These are phyloP conservation scores for Enteromius treurensis DNA, from an alignment of 2,797 vertebrate species.

Conservation along the genomic window DNA sequence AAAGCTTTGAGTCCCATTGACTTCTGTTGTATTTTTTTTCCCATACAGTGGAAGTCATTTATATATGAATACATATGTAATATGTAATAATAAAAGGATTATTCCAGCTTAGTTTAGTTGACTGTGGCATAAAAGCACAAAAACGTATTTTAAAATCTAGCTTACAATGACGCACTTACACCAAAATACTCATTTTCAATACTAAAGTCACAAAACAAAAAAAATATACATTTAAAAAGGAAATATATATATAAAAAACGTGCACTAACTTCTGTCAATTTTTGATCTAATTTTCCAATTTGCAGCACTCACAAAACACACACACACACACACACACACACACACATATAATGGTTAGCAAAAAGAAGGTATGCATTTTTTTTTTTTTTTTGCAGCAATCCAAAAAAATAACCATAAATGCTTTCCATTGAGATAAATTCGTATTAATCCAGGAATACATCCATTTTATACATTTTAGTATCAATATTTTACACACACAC, in stretches of 20 bases:
- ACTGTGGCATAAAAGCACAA: not conserved
- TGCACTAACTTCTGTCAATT: not conserved
- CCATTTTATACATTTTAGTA: not conserved
- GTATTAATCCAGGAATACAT: not conserved
- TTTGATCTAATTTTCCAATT: not conserved
- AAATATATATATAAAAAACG: not conserved
- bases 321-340: too few species aligned
- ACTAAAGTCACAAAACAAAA: not conserved
- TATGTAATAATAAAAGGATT: not conserved
- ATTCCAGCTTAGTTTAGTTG: not conserved
- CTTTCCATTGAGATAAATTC: not conserved
- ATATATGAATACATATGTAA: too few species aligned
- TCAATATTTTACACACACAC: not conserved
- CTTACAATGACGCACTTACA: not conserved
- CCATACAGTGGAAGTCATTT: not conserved
- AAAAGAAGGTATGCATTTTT: too few species aligned
- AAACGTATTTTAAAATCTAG: not conserved
- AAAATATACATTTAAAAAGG: too few species aligned
- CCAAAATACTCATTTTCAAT: not conserved
- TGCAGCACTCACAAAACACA: too few species aligned
- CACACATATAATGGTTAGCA: too few species aligned
- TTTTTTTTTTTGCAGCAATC: not conserved
- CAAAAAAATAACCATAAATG: not conserved
- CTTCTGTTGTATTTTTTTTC: not conserved
- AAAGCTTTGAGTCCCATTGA: not conserved